Base-by-base conservation (phyloP, 2,113 vertebrate species). In the Haplotaxodon microlepis region DNA sequence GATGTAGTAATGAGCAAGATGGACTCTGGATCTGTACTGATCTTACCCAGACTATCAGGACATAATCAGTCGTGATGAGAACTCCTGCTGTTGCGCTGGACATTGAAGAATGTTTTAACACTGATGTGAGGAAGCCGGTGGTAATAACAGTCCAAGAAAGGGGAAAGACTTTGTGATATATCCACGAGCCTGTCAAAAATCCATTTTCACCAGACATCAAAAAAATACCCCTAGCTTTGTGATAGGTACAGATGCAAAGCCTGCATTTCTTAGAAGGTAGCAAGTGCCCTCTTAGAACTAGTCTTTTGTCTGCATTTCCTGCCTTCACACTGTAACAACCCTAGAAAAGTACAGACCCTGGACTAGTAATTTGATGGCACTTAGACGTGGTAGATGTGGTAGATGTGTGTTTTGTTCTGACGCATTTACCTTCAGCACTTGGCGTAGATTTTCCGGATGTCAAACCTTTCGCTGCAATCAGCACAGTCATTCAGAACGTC, bases 301-400 rank as follows among this genome's bases (percentile, higher is more conserved):
- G 87, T 92, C 92, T 88, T 90, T 91, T 85, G 90, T 92, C 93
- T 92, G 93, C 84, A 57, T 92, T 92, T 93, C 83, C 90, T 95
- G 92, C 94, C 94, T 94, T 95, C 89, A 86, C 84, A 85, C 84
- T 85, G 57, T 83, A 84, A 92, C 85, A 89, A 84, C 85, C 86
- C 59, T 3, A 87, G 94, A 94, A 92, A 94, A 93, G 88, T 81
- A 90, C 93, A 91, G 89, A 93, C 93, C 84, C 84, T 24, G 92
- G 93, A 90, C 93, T 89, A 87, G 90, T 89, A 57, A 93, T 94
- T 92, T 91, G 91, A 71, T 14, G 69, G 90, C 93, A 91, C 94
- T 94, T 89, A 89, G 91, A 82, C 27, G 47, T 56, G 81, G 86
- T 93, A 88, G 91, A 88, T 50, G 88, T 88, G 69, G 71, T 86